Conservation (phyloP, 2,797 vertebrate species). For the Crax fasciolata region DNA sequence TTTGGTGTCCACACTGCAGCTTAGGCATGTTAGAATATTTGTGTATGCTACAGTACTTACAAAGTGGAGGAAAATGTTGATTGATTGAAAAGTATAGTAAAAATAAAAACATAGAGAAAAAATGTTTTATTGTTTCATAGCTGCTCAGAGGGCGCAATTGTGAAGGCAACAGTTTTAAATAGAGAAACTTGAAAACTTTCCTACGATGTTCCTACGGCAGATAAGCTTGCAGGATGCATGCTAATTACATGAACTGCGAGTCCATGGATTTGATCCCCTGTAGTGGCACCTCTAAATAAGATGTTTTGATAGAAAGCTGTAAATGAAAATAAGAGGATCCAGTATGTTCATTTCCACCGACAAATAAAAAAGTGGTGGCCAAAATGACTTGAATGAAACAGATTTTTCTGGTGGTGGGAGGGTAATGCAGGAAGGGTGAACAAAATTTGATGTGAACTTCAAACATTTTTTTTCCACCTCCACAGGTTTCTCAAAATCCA, state of each 20-base stretch:
- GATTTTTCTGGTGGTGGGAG: background rate
- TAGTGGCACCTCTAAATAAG: background rate
- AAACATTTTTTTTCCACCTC: background rate
- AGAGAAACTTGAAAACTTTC: background rate
- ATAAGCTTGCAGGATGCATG: background rate
- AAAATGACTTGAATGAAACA: background rate
- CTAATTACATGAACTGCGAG: background rate
- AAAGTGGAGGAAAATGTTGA: background rate
- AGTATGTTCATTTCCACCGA: background rate
- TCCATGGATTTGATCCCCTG: background rate
- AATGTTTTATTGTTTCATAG: background rate
- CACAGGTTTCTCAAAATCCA: background rate
- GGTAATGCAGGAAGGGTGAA: background rate
- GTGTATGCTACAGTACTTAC: rapidly evolving
- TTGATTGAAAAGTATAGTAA: background rate
- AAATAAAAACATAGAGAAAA: background rate
- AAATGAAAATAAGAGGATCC: background rate
- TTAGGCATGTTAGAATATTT: background rate
- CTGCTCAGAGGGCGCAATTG: rapidly evolving
- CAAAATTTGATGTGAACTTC: background rate
- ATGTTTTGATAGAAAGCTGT: background rate
- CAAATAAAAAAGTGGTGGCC: background rate
- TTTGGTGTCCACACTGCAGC: rapidly evolving
- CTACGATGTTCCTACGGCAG: background rate
- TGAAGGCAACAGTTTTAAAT: background rate